A percentile compares a stretch with the other conserved stretches of the same genome.
Evolutionary conservation across 2,888 invertebrate genomes (phyloP).

Genomic region (Nymphalis c-album): DNA sequence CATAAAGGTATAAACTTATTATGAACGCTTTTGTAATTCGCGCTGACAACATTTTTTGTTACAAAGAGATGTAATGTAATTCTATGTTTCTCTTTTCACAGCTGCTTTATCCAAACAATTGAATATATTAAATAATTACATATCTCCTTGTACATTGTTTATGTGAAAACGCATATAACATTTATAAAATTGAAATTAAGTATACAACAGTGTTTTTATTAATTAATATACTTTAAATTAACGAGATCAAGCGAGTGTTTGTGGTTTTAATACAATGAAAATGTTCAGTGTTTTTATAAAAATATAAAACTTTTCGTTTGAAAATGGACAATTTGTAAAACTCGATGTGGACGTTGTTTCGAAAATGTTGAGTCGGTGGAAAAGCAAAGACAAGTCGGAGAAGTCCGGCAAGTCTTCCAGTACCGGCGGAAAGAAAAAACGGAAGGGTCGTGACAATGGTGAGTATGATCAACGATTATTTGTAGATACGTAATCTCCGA

Average conservation of each 20-base stretch:
- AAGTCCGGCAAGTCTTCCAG: conserved; percentile 82
- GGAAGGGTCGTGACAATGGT: conserved; percentile 92
- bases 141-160: conserved; percentile 14
- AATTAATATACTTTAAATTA: conserved; percentile 15
- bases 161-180: background rate
- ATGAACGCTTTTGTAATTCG: too few relatives aligned
- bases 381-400: conserved; percentile 90
- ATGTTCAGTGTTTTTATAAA: conserved; percentile 28
- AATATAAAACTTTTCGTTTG: conserved; percentile 27
- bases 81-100: background rate
- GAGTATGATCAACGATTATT: conserved; percentile 48
- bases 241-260: conserved; percentile 2
- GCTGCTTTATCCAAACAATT: conserved; percentile 15
- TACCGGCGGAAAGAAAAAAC: conserved; percentile 88
- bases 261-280: conserved; percentile 16
- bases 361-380: conserved; percentile 91
- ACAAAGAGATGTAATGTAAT: background rate
- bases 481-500: too few relatives aligned
- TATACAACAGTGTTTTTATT: background rate
- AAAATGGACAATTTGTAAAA: conserved; percentile 28
- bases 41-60: too few relatives aligned
- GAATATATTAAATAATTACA: conserved; percentile 21
- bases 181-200: conserved; percentile 12
- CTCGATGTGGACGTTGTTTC: conserved; percentile 26
- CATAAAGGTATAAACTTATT: too few relatives aligned